phyloP scores from a whole-genome alignment of 2,797 vertebrate genomes.

The Poeciliopsis turneri region DNA sequence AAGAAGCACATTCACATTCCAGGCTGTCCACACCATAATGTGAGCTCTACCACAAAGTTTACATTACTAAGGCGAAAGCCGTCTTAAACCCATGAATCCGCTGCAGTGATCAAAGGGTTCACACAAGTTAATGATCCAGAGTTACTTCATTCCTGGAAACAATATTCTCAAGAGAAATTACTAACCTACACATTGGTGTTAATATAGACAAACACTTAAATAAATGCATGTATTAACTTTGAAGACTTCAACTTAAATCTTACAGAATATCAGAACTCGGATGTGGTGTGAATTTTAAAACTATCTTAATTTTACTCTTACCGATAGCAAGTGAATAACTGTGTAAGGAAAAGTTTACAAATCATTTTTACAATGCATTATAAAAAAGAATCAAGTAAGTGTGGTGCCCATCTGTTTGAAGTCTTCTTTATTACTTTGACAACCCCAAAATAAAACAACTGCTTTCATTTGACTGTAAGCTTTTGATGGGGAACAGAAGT shows the following conservation, averaged over 20 bases:
- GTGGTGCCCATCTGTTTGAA: not conserved
- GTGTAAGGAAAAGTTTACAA: not conserved
- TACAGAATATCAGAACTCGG: not conserved
- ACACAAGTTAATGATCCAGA: constrained; percentile 59
- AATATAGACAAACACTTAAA: not conserved
- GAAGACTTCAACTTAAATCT: not conserved
- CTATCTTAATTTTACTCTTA: not conserved
- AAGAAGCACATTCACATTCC: constrained; percentile 61
- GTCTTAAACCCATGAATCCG: constrained; percentile 56
- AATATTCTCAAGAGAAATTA: constrained; percentile 25
- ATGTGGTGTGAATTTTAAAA: not conserved
- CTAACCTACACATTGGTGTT: constrained; percentile 21
- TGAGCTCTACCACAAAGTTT: constrained; percentile 54
- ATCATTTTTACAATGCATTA: not conserved
- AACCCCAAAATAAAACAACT: not conserved
- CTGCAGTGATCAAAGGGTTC: constrained; percentile 50
- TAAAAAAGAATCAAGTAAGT: not conserved
- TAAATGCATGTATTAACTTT: constrained; percentile 7
- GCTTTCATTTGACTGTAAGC: not conserved
- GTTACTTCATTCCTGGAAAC: constrained; percentile 41
- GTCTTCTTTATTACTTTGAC: not conserved
- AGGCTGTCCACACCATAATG: constrained; percentile 56
- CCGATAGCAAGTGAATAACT: not conserved
- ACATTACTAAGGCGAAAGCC: constrained; percentile 58
- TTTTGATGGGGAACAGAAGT: not conserved